phyloP scores from a whole-genome alignment of 2,888 invertebrate genomes.

The Germaria angustata region DNA sequence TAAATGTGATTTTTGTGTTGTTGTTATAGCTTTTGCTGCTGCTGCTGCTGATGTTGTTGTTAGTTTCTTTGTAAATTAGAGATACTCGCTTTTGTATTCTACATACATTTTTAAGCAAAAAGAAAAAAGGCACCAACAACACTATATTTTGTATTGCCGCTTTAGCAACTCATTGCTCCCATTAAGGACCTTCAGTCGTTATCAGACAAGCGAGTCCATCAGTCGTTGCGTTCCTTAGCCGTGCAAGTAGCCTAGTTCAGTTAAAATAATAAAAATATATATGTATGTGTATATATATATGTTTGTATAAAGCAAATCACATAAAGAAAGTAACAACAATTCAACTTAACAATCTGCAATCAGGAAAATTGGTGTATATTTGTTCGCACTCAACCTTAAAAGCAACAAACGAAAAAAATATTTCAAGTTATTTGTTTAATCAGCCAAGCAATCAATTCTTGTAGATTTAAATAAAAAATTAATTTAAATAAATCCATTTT shows the following conservation, averaged over 20 bases:
- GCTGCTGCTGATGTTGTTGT: conserved; percentile 14
- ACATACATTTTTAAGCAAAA: not conserved
- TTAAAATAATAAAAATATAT: conserved; percentile 53
- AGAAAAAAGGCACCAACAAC: conserved; percentile 39
- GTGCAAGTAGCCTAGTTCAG: conserved; percentile 77
- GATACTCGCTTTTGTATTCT: conserved; percentile 31
- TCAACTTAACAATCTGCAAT: conserved; percentile 16
- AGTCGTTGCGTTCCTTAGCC: conserved; percentile 79
- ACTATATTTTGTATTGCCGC: conserved; percentile 53
- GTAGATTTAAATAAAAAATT: conserved; percentile 15
- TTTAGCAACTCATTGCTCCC: conserved; percentile 71
- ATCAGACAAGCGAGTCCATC: conserved; percentile 80
- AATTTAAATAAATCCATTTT: conserved; percentile 20
- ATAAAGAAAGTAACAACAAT: conserved; percentile 31
- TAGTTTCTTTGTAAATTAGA: conserved; percentile 45
- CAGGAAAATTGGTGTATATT: conserved; percentile 33
- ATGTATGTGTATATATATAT: conserved; percentile 51
- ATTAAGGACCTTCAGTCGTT: conserved; percentile 78
- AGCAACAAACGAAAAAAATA: not conserved
- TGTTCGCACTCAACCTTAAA: conserved; percentile 4
- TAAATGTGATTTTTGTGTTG: conserved; percentile 53
- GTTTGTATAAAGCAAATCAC: conserved; percentile 44
- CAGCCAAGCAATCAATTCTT: conserved; percentile 34
- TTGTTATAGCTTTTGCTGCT: conserved; percentile 45
- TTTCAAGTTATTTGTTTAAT: conserved; percentile 17